These are phyloP conservation scores for Andinoacara biseriatus DNA, from an alignment of 2,113 vertebrate genomes.

Conservation along the genomic window DNA sequence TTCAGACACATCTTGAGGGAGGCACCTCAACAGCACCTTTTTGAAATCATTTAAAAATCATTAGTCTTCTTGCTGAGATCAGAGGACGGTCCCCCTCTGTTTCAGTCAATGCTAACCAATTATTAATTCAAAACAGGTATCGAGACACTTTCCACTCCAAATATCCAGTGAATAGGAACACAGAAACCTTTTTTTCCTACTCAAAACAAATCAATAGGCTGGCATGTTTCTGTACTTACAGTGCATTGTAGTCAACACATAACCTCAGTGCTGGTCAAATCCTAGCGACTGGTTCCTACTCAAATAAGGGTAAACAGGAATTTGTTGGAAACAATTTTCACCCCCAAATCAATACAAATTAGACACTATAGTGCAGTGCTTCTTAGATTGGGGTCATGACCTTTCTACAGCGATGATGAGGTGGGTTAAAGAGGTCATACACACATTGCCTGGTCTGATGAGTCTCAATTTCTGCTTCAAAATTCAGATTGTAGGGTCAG, in stretches of 20 bases:
- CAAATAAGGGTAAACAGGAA: neutral
- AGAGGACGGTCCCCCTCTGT: conserved; percentile 13
- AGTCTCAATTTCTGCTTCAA: too few species aligned
- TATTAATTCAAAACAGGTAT: conserved; percentile 44
- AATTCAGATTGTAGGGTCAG: too few species aligned
- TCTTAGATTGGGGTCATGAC: neutral
- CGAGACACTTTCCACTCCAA: neutral
- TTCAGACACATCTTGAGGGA: conserved; percentile 1
- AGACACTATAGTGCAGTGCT: neutral
- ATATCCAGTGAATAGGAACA: neutral
- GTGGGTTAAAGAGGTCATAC: neutral
- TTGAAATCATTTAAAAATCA: conserved; percentile 43
- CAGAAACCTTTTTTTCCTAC: neutral
- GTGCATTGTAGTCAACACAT: neutral
- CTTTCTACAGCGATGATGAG: neutral
- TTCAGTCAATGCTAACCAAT: conserved; percentile 51
- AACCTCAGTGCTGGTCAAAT: neutral
- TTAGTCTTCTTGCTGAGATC: conserved; percentile 48
- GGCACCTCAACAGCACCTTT: conserved; percentile 21
- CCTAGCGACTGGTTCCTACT: neutral
- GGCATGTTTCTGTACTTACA: neutral
- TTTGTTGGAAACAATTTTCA: conserved; percentile 1
- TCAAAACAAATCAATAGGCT: neutral
- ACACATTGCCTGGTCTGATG: too few species aligned
- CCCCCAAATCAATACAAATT: neutral